A percentile compares a stretch with the other conserved stretches of the same genome.
Evolutionary conservation across 2,113 vertebrate genomes (phyloP).

Genomic region (Pteropus alecto): DNA sequence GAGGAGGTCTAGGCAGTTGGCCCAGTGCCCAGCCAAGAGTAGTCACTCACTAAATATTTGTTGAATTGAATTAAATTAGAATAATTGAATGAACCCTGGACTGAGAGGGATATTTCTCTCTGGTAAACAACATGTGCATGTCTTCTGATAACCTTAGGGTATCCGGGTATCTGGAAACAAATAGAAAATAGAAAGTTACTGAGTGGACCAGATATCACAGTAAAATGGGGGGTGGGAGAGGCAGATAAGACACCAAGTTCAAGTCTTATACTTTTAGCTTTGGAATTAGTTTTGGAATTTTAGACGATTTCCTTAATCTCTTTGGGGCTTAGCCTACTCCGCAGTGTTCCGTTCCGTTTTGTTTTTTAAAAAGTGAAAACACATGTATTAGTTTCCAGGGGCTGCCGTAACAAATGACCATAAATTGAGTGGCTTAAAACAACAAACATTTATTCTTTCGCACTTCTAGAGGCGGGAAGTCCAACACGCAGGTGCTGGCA

Average conservation of each 20-base stretch:
- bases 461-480: not conserved
- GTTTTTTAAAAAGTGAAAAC: constrained; percentile 16
- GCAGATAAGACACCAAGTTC: not conserved
- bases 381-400: not conserved
- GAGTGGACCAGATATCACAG: not conserved
- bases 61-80: constrained; percentile 48
- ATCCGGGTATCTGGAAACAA: not conserved
- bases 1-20: not conserved
- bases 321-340: not conserved
- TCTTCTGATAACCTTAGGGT: not conserved
- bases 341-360: not conserved
- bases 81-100: constrained; percentile 39
- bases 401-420: not conserved
- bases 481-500: not conserved
- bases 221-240: not conserved
- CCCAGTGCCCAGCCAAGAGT: not conserved
- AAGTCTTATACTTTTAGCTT: not conserved
- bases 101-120: constrained; percentile 12
- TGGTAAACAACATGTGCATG: not conserved
- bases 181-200: not conserved
- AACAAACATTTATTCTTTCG: not conserved
- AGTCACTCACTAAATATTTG: constrained; percentile 55
- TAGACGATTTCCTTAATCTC: not conserved
- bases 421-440: not conserved
- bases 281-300: not conserved